These are phyloP conservation scores for Drosophila tsacasi DNA, from an alignment of 1,140 invertebrate genomes.

Conservation along the genomic window DNA sequence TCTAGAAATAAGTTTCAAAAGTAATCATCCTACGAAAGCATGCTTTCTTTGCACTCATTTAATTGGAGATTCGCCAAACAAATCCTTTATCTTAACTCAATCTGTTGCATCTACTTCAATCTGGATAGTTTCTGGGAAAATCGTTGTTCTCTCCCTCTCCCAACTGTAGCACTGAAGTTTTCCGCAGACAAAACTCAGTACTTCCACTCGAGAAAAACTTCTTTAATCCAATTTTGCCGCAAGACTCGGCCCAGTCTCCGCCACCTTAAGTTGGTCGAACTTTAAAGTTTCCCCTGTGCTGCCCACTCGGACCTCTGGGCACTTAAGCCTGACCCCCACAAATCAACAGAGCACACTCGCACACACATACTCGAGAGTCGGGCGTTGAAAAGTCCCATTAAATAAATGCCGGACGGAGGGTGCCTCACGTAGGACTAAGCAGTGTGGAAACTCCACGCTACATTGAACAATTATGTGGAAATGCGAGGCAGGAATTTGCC, in stretches of 20 bases:
- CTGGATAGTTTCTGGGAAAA: slow-evolving; percentile 15
- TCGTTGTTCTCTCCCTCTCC: not conserved
- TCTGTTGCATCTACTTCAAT: slow-evolving; percentile 18
- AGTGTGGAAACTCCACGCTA: slow-evolving; percentile 78
- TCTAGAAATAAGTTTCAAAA: not conserved
- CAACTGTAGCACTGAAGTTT: slow-evolving; percentile 21
- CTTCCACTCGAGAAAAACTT: slow-evolving; percentile 39
- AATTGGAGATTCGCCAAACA: slow-evolving; percentile 10
- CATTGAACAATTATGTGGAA: slow-evolving; percentile 80
- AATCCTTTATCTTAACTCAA: slow-evolving; percentile 17
- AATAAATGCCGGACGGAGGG: slow-evolving; percentile 68
- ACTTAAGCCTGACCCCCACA: slow-evolving; percentile 60
- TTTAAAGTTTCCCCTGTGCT: slow-evolving; percentile 55
- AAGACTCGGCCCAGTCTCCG: slow-evolving; percentile 18
- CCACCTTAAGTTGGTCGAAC: slow-evolving; percentile 29
- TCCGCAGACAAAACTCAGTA: slow-evolving; percentile 14
- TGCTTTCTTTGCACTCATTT: slow-evolving; percentile 4
- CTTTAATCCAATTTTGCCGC: slow-evolving; percentile 44
- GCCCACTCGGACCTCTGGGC: slow-evolving; percentile 22
- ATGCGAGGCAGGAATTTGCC: slow-evolving; percentile 65
- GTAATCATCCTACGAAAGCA: not conserved
- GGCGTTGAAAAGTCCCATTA: slow-evolving; percentile 75
- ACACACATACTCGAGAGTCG: slow-evolving; percentile 5
- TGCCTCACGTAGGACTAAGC: slow-evolving; percentile 58
- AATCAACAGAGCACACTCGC: slow-evolving; percentile 35